Percentiles rank a stretch among this genome's conserved stretches.
Conservation (phyloP, 2,113 vertebrate genomes). For the Parus major region DNA sequence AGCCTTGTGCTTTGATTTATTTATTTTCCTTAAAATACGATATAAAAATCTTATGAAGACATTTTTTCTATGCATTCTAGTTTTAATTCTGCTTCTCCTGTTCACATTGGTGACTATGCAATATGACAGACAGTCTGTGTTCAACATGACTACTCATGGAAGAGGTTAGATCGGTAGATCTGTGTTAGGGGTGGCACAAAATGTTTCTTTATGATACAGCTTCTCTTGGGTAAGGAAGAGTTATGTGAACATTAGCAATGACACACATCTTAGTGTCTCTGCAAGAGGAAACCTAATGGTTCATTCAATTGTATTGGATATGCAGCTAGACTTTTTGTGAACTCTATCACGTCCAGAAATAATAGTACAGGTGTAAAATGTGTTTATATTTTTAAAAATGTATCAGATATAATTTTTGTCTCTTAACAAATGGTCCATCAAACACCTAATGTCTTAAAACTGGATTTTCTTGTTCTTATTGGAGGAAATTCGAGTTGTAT, state of each 20-base stretch:
- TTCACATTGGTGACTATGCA: not conserved
- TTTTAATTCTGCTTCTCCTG: not conserved
- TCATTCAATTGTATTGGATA: not conserved
- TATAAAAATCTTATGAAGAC: not conserved
- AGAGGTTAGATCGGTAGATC: not conserved
- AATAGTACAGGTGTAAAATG: not conserved
- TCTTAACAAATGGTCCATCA: conserved; percentile 2
- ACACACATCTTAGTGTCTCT: not conserved
- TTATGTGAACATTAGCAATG: not conserved
- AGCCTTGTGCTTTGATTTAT: not conserved
- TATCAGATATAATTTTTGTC: not conserved
- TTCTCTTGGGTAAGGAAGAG: not conserved
- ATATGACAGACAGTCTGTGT: not conserved
- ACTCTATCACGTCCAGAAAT: not conserved
- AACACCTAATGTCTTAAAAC: conserved; percentile 22
- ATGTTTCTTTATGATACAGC: not conserved
- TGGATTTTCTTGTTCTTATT: not conserved
- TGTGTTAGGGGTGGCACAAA: not conserved
- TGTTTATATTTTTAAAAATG: not conserved
- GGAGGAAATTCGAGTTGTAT: conserved; percentile 6
- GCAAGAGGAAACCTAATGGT: not conserved
- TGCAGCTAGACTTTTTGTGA: not conserved
- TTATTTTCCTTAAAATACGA: not conserved
- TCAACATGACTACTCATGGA: not conserved
- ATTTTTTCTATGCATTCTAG: not conserved